Evolutionary conservation across 2,888 invertebrate genomes (phyloP).

Genomic region (Drosophila silvestris): DNA sequence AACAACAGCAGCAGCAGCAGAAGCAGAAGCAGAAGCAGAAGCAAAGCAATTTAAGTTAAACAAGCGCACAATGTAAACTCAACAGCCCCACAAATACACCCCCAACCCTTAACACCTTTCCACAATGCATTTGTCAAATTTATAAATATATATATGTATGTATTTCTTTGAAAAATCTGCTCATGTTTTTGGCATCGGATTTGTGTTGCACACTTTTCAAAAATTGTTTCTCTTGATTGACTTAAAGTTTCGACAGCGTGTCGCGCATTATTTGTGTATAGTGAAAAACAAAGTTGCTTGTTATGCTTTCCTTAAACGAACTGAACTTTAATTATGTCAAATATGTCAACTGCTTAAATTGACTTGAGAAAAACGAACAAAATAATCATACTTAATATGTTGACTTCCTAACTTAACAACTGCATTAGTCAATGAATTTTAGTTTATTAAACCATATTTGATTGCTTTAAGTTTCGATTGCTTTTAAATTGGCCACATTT

Average conservation of each 20-base stretch:
- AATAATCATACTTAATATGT: background rate
- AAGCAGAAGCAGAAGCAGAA: background rate
- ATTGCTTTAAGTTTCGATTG: background rate
- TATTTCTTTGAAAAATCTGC: slow-evolving; percentile 52
- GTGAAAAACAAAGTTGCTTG: background rate
- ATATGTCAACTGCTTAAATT: background rate
- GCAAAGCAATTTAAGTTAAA: slow-evolving; percentile 82
- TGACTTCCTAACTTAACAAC: background rate
- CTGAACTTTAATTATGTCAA: background rate
- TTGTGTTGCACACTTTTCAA: slow-evolving; percentile 60
- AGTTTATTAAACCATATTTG: background rate
- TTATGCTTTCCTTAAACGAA: background rate
- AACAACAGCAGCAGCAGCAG: slow-evolving; percentile 9
- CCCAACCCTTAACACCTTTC: background rate
- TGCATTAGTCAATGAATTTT: background rate
- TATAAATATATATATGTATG: slow-evolving; percentile 31
- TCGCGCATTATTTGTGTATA: slow-evolving; percentile 20
- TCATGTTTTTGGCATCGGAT: slow-evolving; percentile 47
- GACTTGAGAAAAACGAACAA: background rate
- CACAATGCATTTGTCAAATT: slow-evolving; percentile 74
- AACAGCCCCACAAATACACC: background rate
- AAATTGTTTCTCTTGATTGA: slow-evolving; percentile 75
- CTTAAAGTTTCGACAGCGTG: slow-evolving; percentile 63
- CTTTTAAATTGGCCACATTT: slow-evolving; percentile 4
- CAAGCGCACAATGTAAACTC: slow-evolving; percentile 60